Conservation (phyloP, 2,888 invertebrate species). For the Cheilosia urbana region DNA sequence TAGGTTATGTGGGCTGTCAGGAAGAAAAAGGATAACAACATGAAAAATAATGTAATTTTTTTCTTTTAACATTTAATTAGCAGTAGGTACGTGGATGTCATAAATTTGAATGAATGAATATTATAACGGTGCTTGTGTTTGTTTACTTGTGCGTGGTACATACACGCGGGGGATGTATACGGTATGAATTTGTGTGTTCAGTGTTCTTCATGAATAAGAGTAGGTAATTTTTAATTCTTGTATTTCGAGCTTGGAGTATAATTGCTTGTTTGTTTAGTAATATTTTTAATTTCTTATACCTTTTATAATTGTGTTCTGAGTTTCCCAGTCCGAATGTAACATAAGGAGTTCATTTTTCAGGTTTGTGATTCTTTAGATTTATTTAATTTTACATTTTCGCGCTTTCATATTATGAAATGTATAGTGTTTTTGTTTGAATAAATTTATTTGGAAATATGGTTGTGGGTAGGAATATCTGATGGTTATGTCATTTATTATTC, state of each 20-base stretch:
- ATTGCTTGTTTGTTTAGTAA: constrained; percentile 22
- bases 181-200: constrained; percentile 13
- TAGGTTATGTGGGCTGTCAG: constrained; percentile 16
- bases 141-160: constrained; percentile 36
- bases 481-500: constrained; percentile 42
- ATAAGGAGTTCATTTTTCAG: constrained; percentile 30
- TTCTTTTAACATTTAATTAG: neutral
- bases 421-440: constrained; percentile 4
- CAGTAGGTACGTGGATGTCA: constrained; percentile 4
- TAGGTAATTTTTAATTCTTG: constrained; percentile 50
- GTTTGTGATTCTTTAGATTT: constrained; percentile 42
- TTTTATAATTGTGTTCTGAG: constrained; percentile 1
- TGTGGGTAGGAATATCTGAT: constrained; percentile 26
- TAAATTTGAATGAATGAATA: constrained; percentile 43
- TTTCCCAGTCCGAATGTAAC: constrained; percentile 27
- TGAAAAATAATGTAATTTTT: constrained; percentile 29
- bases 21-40: constrained; percentile 56
- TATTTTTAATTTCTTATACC: constrained; percentile 41
- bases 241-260: constrained; percentile 1
- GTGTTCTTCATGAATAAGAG: constrained; percentile 14
- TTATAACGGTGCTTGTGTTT: constrained; percentile 46
- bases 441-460: constrained; percentile 12
- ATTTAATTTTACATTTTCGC: constrained; percentile 21
- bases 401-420: constrained; percentile 3
- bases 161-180: constrained; percentile 1